These are phyloP conservation scores for Gnathonemus echidnorhynchus DNA, from an alignment of 2,113 vertebrate genomes.

Conservation along the genomic window DNA sequence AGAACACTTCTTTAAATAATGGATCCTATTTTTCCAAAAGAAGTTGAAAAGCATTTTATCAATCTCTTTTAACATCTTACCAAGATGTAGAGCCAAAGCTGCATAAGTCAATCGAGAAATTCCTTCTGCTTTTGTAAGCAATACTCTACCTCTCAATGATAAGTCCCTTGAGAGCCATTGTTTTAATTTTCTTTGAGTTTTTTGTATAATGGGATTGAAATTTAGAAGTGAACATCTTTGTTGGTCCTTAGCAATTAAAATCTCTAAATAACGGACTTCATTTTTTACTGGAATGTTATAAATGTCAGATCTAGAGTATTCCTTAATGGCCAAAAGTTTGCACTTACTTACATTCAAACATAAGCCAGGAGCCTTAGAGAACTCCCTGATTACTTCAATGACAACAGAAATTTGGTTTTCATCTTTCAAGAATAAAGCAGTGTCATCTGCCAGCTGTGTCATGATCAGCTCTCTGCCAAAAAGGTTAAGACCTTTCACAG, in stretches of 20 bases:
- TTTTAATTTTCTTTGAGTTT: not conserved
- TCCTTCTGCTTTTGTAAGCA: not conserved
- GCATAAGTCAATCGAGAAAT: not conserved
- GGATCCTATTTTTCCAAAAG: too few species aligned
- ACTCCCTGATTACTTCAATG: not conserved
- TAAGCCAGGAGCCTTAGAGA: not conserved
- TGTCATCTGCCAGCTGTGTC: constrained; percentile 7
- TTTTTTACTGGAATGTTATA: constrained; percentile 8
- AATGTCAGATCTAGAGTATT: not conserved
- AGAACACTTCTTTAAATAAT: too few species aligned
- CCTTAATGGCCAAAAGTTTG: not conserved
- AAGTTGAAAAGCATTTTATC: too few species aligned
- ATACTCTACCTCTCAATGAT: not conserved
- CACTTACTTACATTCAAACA: constrained; percentile 15
- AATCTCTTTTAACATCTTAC: not conserved
- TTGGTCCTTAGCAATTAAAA: not conserved
- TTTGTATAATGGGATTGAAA: not conserved
- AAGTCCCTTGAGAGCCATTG: constrained; percentile 5
- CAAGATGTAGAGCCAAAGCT: not conserved
- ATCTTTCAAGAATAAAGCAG: not conserved
- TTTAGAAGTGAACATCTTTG: too few species aligned
- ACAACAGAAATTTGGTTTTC: not conserved
- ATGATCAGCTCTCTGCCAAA: not conserved
- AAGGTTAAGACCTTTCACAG: not conserved
- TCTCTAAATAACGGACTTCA: not conserved